Evolutionary conservation across 2,113 vertebrate genomes (phyloP), one percentile per base, ranked within the genome.

Genomic region (Isichthys henryi): DNA sequence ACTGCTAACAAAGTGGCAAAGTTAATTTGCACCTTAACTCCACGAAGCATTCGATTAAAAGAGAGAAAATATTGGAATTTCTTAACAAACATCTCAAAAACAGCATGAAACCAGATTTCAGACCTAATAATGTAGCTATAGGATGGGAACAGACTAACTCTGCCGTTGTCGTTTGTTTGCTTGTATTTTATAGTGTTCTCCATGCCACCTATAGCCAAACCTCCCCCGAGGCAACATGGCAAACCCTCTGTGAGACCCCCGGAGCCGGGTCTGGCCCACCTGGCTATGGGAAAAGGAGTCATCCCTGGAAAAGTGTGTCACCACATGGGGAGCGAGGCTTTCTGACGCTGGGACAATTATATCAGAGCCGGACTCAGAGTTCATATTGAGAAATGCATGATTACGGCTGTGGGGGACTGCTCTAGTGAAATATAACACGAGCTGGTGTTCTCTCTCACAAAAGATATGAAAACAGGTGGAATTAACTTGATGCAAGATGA

Each of bases 281-380:
- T 90, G 87, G 88, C 66, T 35, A 35, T 74, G 27, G 66, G 66
- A 74, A 31, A 91, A 92, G 92, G 89, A 92, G 91, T n/a, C 9
- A 91, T 93, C 93, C 93, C 93, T 91, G 84, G 90, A 19, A 83
- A 90, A 90, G 66, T 93, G 92, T 91, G 93, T 95, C 94, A 94
- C 88, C 82, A 23, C 62, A 87, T 90, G 91, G 90, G 82, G 17
- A 80, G 88, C 23, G 3, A 49, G 88, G 87, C 9, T 91, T 92
- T 70, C 93, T 92, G 86, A 86, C 50, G 62, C 58, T 88, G 90
- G 88, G 92, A 84, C 88, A 53, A 84, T 93, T 92, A 91, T 92
- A 93, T 94, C 93, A 93, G 58, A 66, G 27, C 82, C 11, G 88
- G 91, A 88, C 88, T 87, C 89, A 82, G 90, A 35, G 66, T 3